Base-by-base conservation (phyloP, 1,140 invertebrate genomes). In the Rhizoglyphus robini region DNA sequence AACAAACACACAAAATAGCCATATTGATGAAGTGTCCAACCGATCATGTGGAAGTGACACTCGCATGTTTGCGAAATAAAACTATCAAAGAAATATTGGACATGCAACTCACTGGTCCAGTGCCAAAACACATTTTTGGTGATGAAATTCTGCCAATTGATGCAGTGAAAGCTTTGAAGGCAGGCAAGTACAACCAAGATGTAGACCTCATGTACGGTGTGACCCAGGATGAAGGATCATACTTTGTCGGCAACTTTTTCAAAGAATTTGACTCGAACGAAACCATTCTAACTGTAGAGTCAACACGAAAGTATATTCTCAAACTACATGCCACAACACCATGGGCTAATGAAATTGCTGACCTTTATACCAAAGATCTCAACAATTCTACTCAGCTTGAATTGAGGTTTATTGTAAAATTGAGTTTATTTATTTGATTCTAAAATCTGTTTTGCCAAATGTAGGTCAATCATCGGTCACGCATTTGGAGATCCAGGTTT, bases 391-490 rank as follows among this genome's bases (percentile, higher is more conserved):
- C 11, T 57, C 11, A 57, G 23, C 11, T 11, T 57, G 23, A 57
- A 57, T 30, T 57, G 23, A 11, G 23, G 11, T 11, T 30, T 13
- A 13, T 30, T 13, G 11, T n/a, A 11, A 20, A 30, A 13, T 11
- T 11, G 11, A 13, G 11, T 57, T 11, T 11, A 57, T 57, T 30
- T 11, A 13, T n/a, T n/a, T n/a, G n/a, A 18, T 18, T 5, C 41
- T 65, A 5, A 65, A 11, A 5, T 65, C 59, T 31, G n/a, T 58
- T 58, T 15, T 15, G 15, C 23, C n/a, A n/a, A n/a, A n/a, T n/a
- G n/a, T n/a, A n/a, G n/a, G n/a, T n/a, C n/a, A n/a, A n/a, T n/a
- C n/a, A n/a, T n/a, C n/a, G n/a, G n/a, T n/a, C n/a, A n/a, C n/a
- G n/a, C n/a, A n/a, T n/a, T n/a, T n/a, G n/a, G n/a, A n/a, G n/a